These are phyloP conservation scores for Trichacis sp. DNA, from an alignment of 2,888 invertebrate genomes.

Conservation along the genomic window DNA sequence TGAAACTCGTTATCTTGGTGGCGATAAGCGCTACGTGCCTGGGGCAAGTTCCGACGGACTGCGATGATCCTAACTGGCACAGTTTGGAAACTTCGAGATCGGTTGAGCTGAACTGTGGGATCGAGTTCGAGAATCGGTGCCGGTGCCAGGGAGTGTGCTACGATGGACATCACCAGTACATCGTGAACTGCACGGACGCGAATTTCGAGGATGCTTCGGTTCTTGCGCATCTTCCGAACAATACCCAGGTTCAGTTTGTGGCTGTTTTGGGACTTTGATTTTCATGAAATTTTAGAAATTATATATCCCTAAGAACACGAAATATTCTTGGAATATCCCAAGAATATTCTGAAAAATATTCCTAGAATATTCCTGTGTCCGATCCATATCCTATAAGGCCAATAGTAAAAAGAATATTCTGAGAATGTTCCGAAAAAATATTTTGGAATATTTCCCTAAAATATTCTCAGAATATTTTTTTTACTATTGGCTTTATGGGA, in stretches of 20 bases:
- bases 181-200: slow-evolving; percentile 80
- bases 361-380: too few species aligned
- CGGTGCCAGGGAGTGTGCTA: slow-evolving; percentile 72
- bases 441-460: too few species aligned
- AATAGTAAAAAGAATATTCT: too few species aligned
- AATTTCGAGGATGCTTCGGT: slow-evolving; percentile 74
- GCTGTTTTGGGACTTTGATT: too few species aligned
- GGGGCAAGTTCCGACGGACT: slow-evolving; percentile 40
- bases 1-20: slow-evolving; percentile 40
- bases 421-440: too few species aligned
- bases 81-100: slow-evolving; percentile 54
- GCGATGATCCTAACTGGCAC: slow-evolving; percentile 57
- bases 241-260: slow-evolving; percentile 71
- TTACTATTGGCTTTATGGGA: too few species aligned
- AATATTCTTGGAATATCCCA: too few species aligned
- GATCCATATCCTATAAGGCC: too few species aligned
- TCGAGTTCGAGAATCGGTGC: slow-evolving; percentile 71
- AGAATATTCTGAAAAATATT: too few species aligned
- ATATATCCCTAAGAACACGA: too few species aligned
- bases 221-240: slow-evolving; percentile 74
- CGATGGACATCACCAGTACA: slow-evolving; percentile 71
- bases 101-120: slow-evolving; percentile 65
- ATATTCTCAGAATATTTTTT: too few species aligned
- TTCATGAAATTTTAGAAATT: too few species aligned
- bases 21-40: slow-evolving; percentile 25